phyloP scores from a whole-genome alignment of 2,797 vertebrate genomes.

The Balearica regulorum region DNA sequence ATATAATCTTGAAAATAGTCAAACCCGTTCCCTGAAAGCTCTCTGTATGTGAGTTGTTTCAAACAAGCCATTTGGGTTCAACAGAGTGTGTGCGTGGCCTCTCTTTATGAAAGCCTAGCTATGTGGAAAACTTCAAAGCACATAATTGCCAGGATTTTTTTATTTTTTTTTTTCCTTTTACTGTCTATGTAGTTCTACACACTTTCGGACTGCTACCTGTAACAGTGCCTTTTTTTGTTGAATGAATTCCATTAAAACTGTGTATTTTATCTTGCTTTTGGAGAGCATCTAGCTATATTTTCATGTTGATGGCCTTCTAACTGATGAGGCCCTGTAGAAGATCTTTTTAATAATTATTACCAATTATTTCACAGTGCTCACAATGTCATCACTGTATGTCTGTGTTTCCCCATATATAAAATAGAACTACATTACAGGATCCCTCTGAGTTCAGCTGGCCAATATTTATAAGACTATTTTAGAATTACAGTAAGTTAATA shows the following conservation, averaged over 20 bases:
- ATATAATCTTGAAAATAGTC: neutral
- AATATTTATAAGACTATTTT: neutral
- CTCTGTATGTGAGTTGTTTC: neutral
- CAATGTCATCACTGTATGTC: neutral
- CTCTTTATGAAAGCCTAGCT: neutral
- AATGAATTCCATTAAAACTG: accelerated
- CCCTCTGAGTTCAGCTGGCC: neutral
- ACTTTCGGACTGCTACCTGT: neutral
- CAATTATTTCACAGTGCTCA: neutral
- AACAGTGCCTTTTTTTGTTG: neutral
- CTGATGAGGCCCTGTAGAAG: accelerated
- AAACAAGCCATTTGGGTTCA: neutral
- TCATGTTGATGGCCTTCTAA: neutral
- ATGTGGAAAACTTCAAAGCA: neutral
- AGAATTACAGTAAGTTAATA: neutral
- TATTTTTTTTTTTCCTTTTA: neutral
- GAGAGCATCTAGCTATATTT: neutral
- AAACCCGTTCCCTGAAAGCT: neutral
- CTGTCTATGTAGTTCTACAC: neutral
- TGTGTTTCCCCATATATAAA: neutral
- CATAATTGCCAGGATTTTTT: neutral
- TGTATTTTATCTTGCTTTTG: neutral
- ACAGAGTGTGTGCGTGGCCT: neutral
- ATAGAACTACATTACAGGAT: neutral
- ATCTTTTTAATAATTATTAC: neutral